Base-by-base conservation (phyloP, 2,113 vertebrate species). In the Sardina pilchardus region DNA sequence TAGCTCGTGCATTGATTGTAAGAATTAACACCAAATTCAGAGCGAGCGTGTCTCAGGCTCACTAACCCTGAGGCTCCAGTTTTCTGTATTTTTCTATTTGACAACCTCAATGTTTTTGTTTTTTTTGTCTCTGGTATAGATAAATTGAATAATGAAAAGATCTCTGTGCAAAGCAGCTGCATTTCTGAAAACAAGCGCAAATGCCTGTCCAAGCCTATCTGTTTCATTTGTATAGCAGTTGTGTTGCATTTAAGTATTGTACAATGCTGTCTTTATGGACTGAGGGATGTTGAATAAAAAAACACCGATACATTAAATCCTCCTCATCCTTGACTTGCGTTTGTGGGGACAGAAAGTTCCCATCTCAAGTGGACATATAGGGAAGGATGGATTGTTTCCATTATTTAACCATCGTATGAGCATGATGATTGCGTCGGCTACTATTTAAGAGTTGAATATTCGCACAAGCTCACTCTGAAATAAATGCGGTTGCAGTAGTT, bases 111-210 rank as follows among this genome's bases (percentile, higher is more conserved):
- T 78, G 17, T 86, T 43, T 82, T 47, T 17, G 71, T n/a, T 82
- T 44, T 24, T 26, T 86, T 82, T 75, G 12, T 83, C 16, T 85
- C 44, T 85, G 36, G 42, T 82, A 59, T 85, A 81, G 24, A 82
- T 53, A 36, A 42, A 67, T 88, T 10, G 48, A 83, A 88, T 47
- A 1, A 83, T 91, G 81, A 78, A 78, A 78, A 78, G 30, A 59
- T 90, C 36, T 39, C 59, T 86, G 50, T 85, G n/a, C 85, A 48
- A 81, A 63, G 81, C 85, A 82, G 56, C 85, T 67, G n/a, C 81
- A 81, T 63, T 50, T 67, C 67, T 39, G 48, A 48, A 82, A 63
- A 44, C 56, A 36, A 36, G 36, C 36, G 71, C 36, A 78, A 78
- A 78, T 36, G 71, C 71, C 71, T 78, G 71, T 78, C 71, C 71